phyloP scores from a whole-genome alignment of 2,888 invertebrate genomes.

The Caenorhabditis sp. region DNA sequence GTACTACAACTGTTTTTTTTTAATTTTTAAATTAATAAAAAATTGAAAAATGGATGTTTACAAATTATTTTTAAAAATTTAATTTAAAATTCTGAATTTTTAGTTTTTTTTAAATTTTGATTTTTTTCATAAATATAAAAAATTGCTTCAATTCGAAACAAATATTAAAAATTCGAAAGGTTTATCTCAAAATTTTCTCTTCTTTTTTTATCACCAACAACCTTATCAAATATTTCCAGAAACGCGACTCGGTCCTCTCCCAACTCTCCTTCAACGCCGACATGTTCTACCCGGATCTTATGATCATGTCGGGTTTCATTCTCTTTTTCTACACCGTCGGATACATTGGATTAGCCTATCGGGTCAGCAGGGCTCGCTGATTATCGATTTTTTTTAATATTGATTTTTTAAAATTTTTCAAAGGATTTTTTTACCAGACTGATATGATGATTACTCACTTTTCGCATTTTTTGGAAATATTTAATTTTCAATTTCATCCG shows the following conservation, averaged over 20 bases:
- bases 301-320: conserved; percentile 75
- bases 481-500: too few relatives aligned
- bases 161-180: too few relatives aligned
- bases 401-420: neutral
- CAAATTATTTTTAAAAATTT: too few relatives aligned
- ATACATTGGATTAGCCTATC: conserved; percentile 75
- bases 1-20: too few relatives aligned
- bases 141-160: too few relatives aligned
- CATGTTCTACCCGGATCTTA: conserved; percentile 75
- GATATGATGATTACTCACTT: too few relatives aligned
- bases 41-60: too few relatives aligned
- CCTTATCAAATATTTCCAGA: conserved; percentile 36
- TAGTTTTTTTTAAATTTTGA: too few relatives aligned
- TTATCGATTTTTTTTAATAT: neutral
- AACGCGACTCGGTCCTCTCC: conserved; percentile 60
- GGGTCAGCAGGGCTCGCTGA: conserved; percentile 72
- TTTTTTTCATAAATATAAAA: too few relatives aligned
- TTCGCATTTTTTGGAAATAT: too few relatives aligned
- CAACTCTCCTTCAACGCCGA: conserved; percentile 74
- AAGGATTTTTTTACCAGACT: neutral
- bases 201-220: neutral
- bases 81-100: too few relatives aligned
- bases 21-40: too few relatives aligned
- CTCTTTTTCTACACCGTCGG: conserved; percentile 78
- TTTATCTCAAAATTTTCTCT: neutral